These are phyloP conservation scores for Nestor notabilis DNA, from an alignment of 2,113 vertebrate genomes.

Conservation along the genomic window DNA sequence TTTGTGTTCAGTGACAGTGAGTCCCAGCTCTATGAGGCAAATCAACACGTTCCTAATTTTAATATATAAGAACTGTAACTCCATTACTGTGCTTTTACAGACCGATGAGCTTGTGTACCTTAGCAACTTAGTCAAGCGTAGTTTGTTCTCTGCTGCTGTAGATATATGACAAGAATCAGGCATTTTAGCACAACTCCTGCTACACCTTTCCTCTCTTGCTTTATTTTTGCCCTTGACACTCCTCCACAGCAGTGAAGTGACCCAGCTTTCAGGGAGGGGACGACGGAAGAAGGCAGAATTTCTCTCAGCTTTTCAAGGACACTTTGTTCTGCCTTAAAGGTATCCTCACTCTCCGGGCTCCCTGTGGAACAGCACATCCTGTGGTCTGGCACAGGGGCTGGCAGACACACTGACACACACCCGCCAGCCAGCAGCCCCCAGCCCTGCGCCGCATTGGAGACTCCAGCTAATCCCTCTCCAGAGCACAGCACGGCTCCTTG, in stretches of 20 bases:
- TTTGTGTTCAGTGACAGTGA: not conserved
- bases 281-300: not conserved
- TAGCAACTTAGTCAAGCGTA: not conserved
- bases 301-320: not conserved
- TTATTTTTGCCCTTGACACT: not conserved
- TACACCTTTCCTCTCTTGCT: not conserved
- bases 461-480: not conserved
- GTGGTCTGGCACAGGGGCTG: accelerated
- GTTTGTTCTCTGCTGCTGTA: not conserved
- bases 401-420: not conserved
- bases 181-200: not conserved
- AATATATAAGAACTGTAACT: not conserved
- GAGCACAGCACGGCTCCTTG: accelerated
- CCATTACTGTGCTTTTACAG: not conserved
- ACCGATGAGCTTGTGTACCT: not conserved
- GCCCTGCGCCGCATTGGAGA: accelerated
- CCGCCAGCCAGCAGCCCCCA: accelerated
- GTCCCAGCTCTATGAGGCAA: not conserved
- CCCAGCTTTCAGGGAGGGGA: not conserved
- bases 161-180: not conserved
- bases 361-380: not conserved
- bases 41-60: accelerated
- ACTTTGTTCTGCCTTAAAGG: not conserved
- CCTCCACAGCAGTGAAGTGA: not conserved
- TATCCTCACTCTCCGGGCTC: accelerated